Evolutionary conservation across 2,888 invertebrate species (phyloP), one percentile per base, ranked within the genome.

Genomic region (Nipponacmea schrenckii): DNA sequence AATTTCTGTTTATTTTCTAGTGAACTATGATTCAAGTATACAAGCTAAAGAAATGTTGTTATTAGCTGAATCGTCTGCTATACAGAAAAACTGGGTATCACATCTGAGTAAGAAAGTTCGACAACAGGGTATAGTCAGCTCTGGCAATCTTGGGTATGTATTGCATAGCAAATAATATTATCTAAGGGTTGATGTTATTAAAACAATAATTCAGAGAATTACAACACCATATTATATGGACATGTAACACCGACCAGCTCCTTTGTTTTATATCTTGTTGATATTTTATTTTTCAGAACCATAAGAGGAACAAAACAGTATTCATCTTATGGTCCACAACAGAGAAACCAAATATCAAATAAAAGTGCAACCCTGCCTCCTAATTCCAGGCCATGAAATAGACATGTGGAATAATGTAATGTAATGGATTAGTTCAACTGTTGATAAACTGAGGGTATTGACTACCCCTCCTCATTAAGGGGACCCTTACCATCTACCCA

Each of bases 81-180:
- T 96, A 79, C 97, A 97, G 91, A 94, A 95, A 84, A 92, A 93
- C 86, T 98, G 98, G 98, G 96, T 98, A 80, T 93, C 93, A 79
- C 92, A 96, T 81, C 92, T 98, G 71, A 94, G 95, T 85, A 94
- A 95, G 86, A 95, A 96, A 90, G 95, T 97, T 89, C 93, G 96
- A 84, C 94, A 94, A 92, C 93, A 89, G 92, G 93, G 89, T 26
- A 78, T 77, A 17, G 80, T 83, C 69, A 83, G 81, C 72, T 83
- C 84, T 68, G 85, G 83, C 72, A 83, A 81, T 68, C 73, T 83
- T 68, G 79, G 81, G 85, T 85, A 75, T 68, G 78, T 74, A 68
- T 68, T 26, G 27, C 14, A 56, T 0, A 31, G n/a, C n/a, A n/a
- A n/a, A n/a, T n/a, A n/a, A n/a, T n/a, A n/a, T 14, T 63, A 12